phyloP scores from a whole-genome alignment of 2,888 invertebrate genomes.

The Agrilus cyanescens region DNA sequence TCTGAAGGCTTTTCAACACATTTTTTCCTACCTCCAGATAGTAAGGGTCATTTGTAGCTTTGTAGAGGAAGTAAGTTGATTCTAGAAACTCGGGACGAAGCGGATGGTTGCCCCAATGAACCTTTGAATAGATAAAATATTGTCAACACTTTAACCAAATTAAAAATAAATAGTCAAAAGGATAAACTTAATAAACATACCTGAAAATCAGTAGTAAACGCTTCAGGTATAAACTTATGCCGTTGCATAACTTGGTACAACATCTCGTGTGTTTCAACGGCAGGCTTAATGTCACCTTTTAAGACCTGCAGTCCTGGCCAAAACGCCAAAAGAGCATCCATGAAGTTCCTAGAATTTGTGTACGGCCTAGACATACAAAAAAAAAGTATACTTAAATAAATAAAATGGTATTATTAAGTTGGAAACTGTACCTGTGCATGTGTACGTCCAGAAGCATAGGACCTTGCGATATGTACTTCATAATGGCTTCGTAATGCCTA shows the following conservation, averaged over 20 bases:
- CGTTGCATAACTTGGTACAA: slow-evolving; percentile 95
- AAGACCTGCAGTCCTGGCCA: slow-evolving; percentile 88
- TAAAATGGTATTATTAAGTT: too few relatives aligned
- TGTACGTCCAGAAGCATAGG: slow-evolving; percentile 92
- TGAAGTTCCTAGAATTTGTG: slow-evolving; percentile 87
- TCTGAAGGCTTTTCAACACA: slow-evolving; percentile 79
- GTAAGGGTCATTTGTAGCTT: slow-evolving; percentile 91
- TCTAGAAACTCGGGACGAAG: slow-evolving; percentile 95
- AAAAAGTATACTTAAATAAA: too few relatives aligned
- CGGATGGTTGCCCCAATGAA: slow-evolving; percentile 98
- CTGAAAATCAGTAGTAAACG: slow-evolving; percentile 92
- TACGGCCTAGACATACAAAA: slow-evolving; percentile 65
- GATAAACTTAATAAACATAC: slow-evolving; percentile 40
- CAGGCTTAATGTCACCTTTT: slow-evolving; percentile 86
- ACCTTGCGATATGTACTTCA: slow-evolving; percentile 94
- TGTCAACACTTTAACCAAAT: slow-evolving; percentile 21
- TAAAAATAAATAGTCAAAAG: too few relatives aligned
- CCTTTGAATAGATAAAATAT: slow-evolving; percentile 65
- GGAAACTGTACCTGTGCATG: slow-evolving; percentile 45
- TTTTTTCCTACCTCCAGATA: slow-evolving; percentile 87
- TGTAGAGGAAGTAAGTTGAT: slow-evolving; percentile 93
- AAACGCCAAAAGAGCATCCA: slow-evolving; percentile 95
- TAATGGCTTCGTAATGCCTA: slow-evolving; percentile 87
- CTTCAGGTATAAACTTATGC: slow-evolving; percentile 97
- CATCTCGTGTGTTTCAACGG: slow-evolving; percentile 99